A percentile compares a stretch with the other conserved stretches of the same genome.
Conservation (phyloP, 30 jellyfish, hydroid and myxozoan species). For the Chironex yamaguchii region DNA sequence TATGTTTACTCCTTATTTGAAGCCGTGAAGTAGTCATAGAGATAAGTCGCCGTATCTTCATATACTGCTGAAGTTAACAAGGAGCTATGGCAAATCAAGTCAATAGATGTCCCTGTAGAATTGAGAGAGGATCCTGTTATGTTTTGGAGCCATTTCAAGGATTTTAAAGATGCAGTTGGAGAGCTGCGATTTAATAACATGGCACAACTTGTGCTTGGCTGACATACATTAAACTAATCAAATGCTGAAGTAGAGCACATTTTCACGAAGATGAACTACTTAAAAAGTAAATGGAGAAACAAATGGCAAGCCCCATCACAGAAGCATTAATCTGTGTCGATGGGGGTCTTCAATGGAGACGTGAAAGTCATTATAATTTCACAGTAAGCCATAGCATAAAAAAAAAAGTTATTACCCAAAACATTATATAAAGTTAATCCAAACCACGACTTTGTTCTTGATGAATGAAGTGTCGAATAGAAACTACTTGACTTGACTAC, state of each 20-base stretch:
- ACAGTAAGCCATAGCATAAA: no score
- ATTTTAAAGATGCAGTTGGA: slow-evolving; percentile 45
- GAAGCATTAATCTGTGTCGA: slow-evolving; percentile 18
- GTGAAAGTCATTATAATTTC: no score
- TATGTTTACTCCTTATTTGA: no score
- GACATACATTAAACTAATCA: slow-evolving; percentile 33
- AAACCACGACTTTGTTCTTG: no score
- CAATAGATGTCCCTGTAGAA: slow-evolving; percentile 30
- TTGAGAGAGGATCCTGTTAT: slow-evolving; percentile 14
- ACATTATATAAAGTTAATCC: no score
- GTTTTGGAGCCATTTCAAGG: slow-evolving; percentile 47
- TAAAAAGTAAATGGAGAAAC: slow-evolving; percentile 30
- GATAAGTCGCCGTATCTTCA: slow-evolving; percentile 12
- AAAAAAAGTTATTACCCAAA: no score
- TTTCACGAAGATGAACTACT: slow-evolving; percentile 38
- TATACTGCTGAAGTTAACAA: slow-evolving; percentile 30
- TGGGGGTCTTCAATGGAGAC: slow-evolving; percentile 18
- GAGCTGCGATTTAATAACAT: slow-evolving; percentile 23
- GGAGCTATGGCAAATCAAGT: slow-evolving; percentile 18
- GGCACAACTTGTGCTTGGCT: slow-evolving; percentile 47
- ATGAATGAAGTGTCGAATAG: no score
- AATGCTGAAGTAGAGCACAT: slow-evolving; percentile 62
- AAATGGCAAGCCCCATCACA: slow-evolving; percentile 52
- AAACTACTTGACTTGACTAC: no score
- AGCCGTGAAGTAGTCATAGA: no score